Percentiles rank a stretch among this genome's conserved stretches.
phyloP scores from a whole-genome alignment of 2,888 invertebrate genomes.

The Mongoloraphidia duomilia region DNA sequence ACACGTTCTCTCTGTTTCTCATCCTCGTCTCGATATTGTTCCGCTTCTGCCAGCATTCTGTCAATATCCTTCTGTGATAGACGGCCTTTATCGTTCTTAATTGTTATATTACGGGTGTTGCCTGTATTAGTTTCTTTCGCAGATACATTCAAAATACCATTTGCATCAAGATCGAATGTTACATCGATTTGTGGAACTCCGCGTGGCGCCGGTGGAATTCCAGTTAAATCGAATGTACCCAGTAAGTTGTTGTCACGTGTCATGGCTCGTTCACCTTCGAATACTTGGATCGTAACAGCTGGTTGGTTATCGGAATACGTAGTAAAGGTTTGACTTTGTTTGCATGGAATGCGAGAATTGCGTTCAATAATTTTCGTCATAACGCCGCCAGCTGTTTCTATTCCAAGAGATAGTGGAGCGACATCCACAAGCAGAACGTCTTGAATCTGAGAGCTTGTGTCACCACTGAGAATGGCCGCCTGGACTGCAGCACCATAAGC shows the following conservation, averaged over 20 bases:
- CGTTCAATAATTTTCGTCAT: constrained; percentile 56
- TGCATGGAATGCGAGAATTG: constrained; percentile 56
- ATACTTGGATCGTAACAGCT: constrained; percentile 57
- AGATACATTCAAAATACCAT: constrained; percentile 49
- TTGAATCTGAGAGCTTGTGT: constrained; percentile 40
- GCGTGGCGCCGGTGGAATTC: constrained; percentile 38
- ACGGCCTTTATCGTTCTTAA: constrained; percentile 71
- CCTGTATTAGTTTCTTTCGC: constrained; percentile 39
- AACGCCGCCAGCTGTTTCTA: constrained; percentile 37
- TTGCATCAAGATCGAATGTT: constrained; percentile 61
- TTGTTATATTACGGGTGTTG: constrained; percentile 61
- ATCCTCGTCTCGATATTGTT: constrained; percentile 57
- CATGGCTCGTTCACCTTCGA: constrained; percentile 42
- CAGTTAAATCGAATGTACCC: constrained; percentile 34
- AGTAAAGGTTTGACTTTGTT: constrained; percentile 58
- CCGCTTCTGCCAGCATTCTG: constrained; percentile 62
- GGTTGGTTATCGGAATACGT: constrained; percentile 73
- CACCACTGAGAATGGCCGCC: constrained; percentile 55
- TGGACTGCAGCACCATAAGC: constrained; percentile 66
- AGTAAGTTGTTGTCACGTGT: constrained; percentile 39
- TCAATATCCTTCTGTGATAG: constrained; percentile 72
- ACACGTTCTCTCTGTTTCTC: constrained; percentile 53
- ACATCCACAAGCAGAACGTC: constrained; percentile 45
- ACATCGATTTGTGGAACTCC: constrained; percentile 38
- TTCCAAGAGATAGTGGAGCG: constrained; percentile 32